Conservation (phyloP, 2,797 vertebrate genomes). For the Simalia tracyae region DNA sequence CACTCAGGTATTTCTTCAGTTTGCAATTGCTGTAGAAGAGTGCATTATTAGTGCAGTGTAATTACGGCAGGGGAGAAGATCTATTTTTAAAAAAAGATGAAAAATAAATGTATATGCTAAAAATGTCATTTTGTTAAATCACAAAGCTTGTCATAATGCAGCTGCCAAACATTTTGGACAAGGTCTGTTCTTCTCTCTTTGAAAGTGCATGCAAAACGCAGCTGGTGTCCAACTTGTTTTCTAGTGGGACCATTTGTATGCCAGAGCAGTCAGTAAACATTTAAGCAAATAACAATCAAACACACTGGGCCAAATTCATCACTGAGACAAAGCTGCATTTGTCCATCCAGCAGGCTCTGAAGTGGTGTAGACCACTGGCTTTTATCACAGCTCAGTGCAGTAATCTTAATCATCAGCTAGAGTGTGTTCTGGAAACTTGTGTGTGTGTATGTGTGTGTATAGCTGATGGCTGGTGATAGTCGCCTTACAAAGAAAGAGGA, state of each 20-base stretch:
- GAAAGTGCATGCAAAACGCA: slow-evolving; percentile 41
- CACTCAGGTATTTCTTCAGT: background rate
- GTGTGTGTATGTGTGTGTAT: background rate
- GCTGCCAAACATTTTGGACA: slow-evolving; percentile 54
- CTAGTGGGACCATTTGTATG: slow-evolving; percentile 41
- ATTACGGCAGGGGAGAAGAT: slow-evolving; percentile 10
- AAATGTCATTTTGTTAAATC: slow-evolving; percentile 33
- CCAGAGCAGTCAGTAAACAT: slow-evolving; percentile 22
- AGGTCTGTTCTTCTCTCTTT: slow-evolving; percentile 39
- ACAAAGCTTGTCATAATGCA: slow-evolving; percentile 40
- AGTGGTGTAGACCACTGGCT: background rate
- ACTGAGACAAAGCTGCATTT: background rate
- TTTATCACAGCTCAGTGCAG: background rate
- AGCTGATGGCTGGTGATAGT: background rate
- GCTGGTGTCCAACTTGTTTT: slow-evolving; percentile 54
- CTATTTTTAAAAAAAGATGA: slow-evolving; percentile 12
- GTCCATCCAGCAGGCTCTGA: background rate
- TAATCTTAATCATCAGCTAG: background rate
- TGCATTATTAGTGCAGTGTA: slow-evolving; percentile 7
- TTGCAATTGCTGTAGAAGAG: slow-evolving; percentile 37
- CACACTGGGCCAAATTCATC: background rate
- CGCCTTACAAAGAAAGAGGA: background rate
- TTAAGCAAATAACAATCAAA: slow-evolving; percentile 25
- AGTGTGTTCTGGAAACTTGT: background rate
- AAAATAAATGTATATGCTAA: slow-evolving; percentile 20